These are phyloP conservation scores for Cheilosia scutellata DNA, from an alignment of 2,888 invertebrate genomes.

Conservation along the genomic window DNA sequence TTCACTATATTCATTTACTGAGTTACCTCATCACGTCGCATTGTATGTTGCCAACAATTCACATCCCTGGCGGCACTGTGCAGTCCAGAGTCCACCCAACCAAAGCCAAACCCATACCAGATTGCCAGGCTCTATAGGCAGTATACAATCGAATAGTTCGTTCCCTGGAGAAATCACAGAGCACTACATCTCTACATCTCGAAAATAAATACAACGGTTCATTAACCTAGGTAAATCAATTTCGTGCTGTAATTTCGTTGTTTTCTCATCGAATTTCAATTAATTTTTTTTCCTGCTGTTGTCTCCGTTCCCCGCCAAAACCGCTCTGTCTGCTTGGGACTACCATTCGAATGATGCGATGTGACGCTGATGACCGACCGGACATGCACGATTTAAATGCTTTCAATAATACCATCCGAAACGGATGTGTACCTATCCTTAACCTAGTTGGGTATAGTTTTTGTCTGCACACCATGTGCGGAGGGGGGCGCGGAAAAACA, in stretches of 20 bases:
- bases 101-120: not conserved
- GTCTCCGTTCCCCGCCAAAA: not conserved
- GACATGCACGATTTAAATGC: conserved; percentile 31
- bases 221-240: conserved; percentile 55
- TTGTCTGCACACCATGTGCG: not conserved
- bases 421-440: conserved; percentile 45
- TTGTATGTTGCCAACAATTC: conserved; percentile 16
- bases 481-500: conserved; percentile 17
- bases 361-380: conserved; percentile 6
- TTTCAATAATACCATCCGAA: conserved; percentile 9
- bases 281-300: conserved; percentile 27
- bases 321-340: conserved; percentile 6
- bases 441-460: conserved; percentile 31
- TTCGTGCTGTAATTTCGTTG: conserved; percentile 36
- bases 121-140: not conserved
- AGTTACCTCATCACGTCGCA: conserved; percentile 35
- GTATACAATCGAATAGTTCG: conserved; percentile 13
- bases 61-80: not conserved
- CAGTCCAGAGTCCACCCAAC: not conserved
- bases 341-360: not conserved
- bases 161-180: conserved; percentile 55
- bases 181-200: conserved; percentile 20
- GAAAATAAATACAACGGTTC: conserved; percentile 55
- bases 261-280: conserved; percentile 57
- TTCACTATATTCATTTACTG: conserved; percentile 21